Conservation (phyloP, 2,888 invertebrate genomes). For the Allolobophora icterica region DNA sequence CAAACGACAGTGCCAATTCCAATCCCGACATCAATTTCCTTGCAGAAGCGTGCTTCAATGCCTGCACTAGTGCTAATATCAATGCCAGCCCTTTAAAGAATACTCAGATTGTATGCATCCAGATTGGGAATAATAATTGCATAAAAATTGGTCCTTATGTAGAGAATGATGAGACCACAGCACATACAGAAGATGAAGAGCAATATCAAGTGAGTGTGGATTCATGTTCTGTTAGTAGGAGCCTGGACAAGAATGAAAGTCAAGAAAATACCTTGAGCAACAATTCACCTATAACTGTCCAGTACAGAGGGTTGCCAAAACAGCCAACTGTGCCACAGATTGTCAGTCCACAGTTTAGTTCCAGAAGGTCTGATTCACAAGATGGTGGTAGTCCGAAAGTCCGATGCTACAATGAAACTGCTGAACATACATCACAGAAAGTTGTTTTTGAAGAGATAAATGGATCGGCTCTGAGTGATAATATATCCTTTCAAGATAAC, state of each 20-base stretch:
- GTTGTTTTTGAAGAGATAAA: neutral
- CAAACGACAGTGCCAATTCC: too few relatives aligned
- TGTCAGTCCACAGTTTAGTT: neutral
- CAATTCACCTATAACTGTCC: neutral
- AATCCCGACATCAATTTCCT: too few relatives aligned
- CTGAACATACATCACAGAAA: neutral
- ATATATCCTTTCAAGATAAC: neutral
- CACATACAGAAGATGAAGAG: neutral
- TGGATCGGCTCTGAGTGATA: neutral
- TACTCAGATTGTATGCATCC: neutral
- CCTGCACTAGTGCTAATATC: too few relatives aligned
- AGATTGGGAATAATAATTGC: neutral
- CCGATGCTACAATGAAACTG: neutral
- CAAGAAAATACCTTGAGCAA: neutral
- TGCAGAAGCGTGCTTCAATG: neutral
- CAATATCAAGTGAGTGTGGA: neutral
- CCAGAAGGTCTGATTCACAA: neutral
- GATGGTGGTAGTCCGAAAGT: conserved; percentile 7
- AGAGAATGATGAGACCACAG: neutral
- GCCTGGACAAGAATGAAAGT: neutral
- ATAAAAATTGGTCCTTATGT: neutral
- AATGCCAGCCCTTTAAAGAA: neutral
- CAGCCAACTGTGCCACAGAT: neutral
- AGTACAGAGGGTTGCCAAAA: neutral
- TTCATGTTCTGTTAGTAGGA: neutral